Evolutionary conservation across 2,113 vertebrate genomes (phyloP).

Genomic region (Thamnophis sirtalis): DNA sequence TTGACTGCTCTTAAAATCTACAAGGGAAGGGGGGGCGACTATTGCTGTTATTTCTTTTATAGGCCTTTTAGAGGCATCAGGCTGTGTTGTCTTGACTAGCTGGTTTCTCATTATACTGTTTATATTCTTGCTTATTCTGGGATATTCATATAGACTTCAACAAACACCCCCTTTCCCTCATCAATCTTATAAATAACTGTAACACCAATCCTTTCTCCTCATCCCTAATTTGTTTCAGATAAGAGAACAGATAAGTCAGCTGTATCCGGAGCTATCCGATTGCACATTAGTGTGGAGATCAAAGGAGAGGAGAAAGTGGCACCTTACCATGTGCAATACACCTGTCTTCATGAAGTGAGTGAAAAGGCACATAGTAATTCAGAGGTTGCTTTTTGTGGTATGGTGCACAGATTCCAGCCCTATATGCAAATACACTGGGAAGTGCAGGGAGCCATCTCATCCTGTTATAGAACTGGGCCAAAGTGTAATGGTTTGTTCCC

Average conservation of each 20-base stretch:
- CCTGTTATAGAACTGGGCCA: not conserved
- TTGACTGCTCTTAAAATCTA: not conserved
- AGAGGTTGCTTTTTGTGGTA: not conserved
- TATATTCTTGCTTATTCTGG: not conserved
- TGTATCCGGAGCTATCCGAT: constrained; percentile 92
- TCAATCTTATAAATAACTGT: not conserved
- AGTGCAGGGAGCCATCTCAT: not conserved
- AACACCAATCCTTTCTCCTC: not conserved
- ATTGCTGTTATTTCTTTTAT: not conserved
- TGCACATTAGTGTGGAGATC: constrained; percentile 98
- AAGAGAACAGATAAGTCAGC: constrained; percentile 97
- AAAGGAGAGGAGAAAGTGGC: constrained; percentile 98
- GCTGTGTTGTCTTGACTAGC: not conserved
- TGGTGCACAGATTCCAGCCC: not conserved
- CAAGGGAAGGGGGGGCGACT: not conserved
- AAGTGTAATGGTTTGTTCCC: not conserved
- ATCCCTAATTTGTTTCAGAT: constrained; percentile 65
- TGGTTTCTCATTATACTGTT: not conserved
- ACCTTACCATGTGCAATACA: constrained; percentile 96
- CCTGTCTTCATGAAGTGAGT: constrained; percentile 93
- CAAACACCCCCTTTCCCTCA: not conserved
- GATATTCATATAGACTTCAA: not conserved
- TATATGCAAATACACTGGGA: not conserved
- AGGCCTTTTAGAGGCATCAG: not conserved
- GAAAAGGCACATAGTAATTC: not conserved